Conservation (phyloP, 2,888 invertebrate genomes). For the Hemaris fuciformis region DNA sequence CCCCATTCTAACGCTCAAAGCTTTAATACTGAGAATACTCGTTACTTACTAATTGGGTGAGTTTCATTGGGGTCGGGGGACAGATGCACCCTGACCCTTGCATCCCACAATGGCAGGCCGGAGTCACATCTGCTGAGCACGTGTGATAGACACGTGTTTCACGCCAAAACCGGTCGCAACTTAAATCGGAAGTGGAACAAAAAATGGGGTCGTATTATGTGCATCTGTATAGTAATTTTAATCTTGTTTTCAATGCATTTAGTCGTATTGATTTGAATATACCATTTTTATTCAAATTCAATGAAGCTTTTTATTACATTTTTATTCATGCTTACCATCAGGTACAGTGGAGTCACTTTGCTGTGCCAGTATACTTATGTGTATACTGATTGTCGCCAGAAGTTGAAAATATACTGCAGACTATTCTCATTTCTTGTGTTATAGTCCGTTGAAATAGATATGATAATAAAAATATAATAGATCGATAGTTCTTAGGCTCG, state of each 20-base stretch:
- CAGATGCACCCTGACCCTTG: conserved; percentile 6
- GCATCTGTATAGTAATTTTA: not conserved
- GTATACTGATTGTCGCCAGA: too few species aligned
- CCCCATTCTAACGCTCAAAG: not conserved
- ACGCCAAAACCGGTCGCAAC: conserved; percentile 30
- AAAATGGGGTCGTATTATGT: conserved; percentile 20
- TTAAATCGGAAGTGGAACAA: conserved; percentile 28
- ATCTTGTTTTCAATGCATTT: not conserved
- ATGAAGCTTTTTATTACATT: too few species aligned
- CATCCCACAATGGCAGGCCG: not conserved
- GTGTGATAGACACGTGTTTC: conserved; percentile 44
- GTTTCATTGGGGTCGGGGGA: not conserved
- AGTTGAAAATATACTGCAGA: too few species aligned
- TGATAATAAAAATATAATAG: too few species aligned
- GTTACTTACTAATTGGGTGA: not conserved
- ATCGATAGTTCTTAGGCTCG: too few species aligned
- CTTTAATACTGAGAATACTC: not conserved
- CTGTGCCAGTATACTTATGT: too few species aligned
- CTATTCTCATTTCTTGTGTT: too few species aligned
- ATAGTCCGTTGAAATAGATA: too few species aligned
- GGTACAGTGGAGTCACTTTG: too few species aligned
- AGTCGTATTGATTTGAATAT: not conserved
- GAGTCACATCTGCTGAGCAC: conserved; percentile 66
- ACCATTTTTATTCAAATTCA: too few species aligned
- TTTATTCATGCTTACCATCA: too few species aligned